Evolutionary conservation across 1,140 invertebrate species (phyloP).

Genomic region (Trichonephila clavata): DNA sequence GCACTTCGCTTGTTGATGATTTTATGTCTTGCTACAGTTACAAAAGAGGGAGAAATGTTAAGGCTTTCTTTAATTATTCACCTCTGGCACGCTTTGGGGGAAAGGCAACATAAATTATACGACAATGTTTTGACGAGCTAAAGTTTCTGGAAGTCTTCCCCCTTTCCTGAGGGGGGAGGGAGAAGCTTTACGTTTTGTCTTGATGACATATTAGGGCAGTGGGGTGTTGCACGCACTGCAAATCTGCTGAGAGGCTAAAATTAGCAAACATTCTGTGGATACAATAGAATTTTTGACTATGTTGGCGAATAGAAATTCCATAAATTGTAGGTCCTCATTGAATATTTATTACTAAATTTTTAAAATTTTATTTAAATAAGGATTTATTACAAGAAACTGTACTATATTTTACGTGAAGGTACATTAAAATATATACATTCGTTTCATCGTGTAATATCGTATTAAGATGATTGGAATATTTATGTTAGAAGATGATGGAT

Average conservation of each 20-base stretch:
- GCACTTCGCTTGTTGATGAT: slow-evolving; percentile 3
- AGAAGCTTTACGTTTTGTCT: neutral
- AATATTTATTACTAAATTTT: too few species aligned
- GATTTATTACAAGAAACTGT: too few species aligned
- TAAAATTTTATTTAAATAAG: too few species aligned
- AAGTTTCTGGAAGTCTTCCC: neutral
- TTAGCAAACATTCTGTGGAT: neutral
- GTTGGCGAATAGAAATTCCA: too few species aligned
- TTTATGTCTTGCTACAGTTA: slow-evolving; percentile 35
- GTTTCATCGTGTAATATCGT: too few species aligned
- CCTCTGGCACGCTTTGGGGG: neutral
- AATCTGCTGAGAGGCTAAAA: neutral
- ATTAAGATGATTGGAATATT: too few species aligned
- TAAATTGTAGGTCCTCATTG: too few species aligned
- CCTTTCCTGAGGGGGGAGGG: neutral
- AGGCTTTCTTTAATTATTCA: slow-evolving; percentile 32
- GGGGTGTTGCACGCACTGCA: neutral
- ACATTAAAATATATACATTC: too few species aligned
- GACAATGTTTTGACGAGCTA: slow-evolving; percentile 16
- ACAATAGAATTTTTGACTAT: too few species aligned
- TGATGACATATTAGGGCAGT: neutral
- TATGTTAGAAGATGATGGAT: too few species aligned
- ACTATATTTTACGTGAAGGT: too few species aligned
- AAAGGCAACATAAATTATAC: slow-evolving; percentile 5
- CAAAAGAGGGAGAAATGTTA: neutral